phyloP scores from a whole-genome alignment of 2,113 vertebrate genomes.

The Microtus ochrogaster region DNA sequence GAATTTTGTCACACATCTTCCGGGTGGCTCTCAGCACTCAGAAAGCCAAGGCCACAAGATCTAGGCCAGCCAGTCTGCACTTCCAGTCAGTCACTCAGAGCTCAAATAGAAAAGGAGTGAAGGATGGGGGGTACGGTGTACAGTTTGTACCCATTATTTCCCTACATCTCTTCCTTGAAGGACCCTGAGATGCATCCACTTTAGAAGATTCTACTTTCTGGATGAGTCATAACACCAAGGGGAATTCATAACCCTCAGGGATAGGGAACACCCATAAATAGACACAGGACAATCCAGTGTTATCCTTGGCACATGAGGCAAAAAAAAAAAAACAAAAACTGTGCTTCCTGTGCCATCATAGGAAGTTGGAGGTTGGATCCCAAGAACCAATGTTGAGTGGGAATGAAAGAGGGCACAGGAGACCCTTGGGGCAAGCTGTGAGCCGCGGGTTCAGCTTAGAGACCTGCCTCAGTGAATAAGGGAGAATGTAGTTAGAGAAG shows the following conservation, averaged over 20 bases:
- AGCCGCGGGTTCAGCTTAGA: not conserved
- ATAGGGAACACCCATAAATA: not conserved
- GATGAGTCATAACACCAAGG: not conserved
- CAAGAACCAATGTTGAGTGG: not conserved
- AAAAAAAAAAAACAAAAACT: too few relatives aligned
- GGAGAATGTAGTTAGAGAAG: not conserved
- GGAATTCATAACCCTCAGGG: not conserved
- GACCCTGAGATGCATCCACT: not conserved
- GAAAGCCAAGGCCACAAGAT: not conserved
- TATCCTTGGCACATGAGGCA: not conserved
- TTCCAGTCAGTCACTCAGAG: not conserved
- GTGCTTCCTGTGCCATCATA: not conserved
- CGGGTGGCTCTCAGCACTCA: too few relatives aligned
- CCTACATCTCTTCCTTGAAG: not conserved
- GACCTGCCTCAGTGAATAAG: not conserved
- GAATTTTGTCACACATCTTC: not conserved
- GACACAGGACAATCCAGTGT: not conserved
- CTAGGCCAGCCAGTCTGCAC: not conserved
- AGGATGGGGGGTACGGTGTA: not conserved
- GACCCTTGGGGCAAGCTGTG: not conserved
- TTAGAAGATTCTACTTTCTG: not conserved
- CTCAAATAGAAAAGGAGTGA: not conserved
- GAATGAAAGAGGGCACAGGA: not conserved
- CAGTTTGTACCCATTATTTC: not conserved
- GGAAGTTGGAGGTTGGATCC: not conserved